Base-by-base conservation (phyloP, 2,113 vertebrate genomes). In the Macquaria australasica region DNA sequence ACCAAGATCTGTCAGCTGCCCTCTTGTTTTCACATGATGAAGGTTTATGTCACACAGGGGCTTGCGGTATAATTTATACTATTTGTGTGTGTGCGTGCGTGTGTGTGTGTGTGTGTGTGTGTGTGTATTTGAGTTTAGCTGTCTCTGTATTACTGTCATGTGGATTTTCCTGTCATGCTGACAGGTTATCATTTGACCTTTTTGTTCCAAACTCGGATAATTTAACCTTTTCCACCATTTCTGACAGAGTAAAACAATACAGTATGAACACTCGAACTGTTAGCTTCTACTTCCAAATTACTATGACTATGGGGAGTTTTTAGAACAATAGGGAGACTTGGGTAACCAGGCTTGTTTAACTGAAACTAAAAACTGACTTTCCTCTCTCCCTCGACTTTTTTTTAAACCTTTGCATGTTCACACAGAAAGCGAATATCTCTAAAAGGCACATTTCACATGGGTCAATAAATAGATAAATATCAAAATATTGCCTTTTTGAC, bases 141-240 rank as follows among this genome's bases (percentile, higher is more conserved):
- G 28, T 56, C 43, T 79, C 39, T 53, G 0, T 41, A 56, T 75
- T 50, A 62, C 34, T 34, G 71, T 62, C 66, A 51, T 21, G 31
- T 56, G 43, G 43, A 78, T 86, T 78, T 78, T 64, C 41, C 69
- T 20, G 1, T 75, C 77, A 74, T 1, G 51, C 14, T 71, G 74
- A 75, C 73, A 78, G 50, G 81, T 87, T 83, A 77, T 89, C 73
- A 73, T 86, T 78, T 85, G 48, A 78, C 15, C 63, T 51, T 60
- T 71, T 85, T 85, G 74, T 86, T 83, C 70, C 34, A 63, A 71
- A 79, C 78, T 77, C 28, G 15, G 68, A 85, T 83, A 68, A 83
- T 86, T 77, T 59, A 8, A 72, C 60, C 67, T 77, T 85, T 58
- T 21, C 11, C n/a, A 51, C 28, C 9, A 28, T 69, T 76, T 82